Evolutionary conservation across 2,113 vertebrate genomes (phyloP), one percentile per base, ranked within the genome.

Genomic region (Erpornis zantholeuca): DNA sequence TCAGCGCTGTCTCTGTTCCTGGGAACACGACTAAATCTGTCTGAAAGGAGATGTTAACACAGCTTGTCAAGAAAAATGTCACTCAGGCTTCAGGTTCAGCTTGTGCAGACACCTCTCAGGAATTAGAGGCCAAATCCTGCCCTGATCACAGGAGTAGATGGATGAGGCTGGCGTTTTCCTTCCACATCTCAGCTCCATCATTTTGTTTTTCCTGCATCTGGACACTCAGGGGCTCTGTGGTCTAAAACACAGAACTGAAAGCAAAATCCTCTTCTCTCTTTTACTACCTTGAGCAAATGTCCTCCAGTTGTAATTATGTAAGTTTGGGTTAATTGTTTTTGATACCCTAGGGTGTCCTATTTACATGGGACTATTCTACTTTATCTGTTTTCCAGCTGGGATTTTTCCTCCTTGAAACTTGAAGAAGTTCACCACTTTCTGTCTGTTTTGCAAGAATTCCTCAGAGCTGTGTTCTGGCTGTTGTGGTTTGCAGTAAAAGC

Each of bases 41-140:
- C 88, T 66, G 77, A 64, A 82, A 80, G 59, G 65, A 78, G 89
- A 92, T 3, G 15, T 25, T 90, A 90, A 92, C 59, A 24, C 53
- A 60, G 82, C 68, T 18, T 94, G 90, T 75, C 92, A 93, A 86
- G 88, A 45, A 59, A 86, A 85, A 83, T 86, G 72, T 76, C 93
- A 42, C 72, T 93, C 72, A 71, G 80, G 44, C 71, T 76, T 72
- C 73, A 63, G 64, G 64, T 94, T 94, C 76, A 76, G 76, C 50
- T 78, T 83, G 61, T 75, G 86, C 76, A 90, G 83, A 61, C 85
- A 68, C 44, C 61, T 83, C 68, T 78, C 33, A 50, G 82, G 72
- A 53, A 38, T 38, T 12, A 29, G 35, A 59, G 29, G 44, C 47
- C 52, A 52, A n/a, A 76, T 57, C 53, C 81, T 84, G 36, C 49